Evolutionary conservation across 2,888 invertebrate genomes (phyloP), one percentile per base, ranked within the genome.

Genomic region (Eledona agricola): DNA sequence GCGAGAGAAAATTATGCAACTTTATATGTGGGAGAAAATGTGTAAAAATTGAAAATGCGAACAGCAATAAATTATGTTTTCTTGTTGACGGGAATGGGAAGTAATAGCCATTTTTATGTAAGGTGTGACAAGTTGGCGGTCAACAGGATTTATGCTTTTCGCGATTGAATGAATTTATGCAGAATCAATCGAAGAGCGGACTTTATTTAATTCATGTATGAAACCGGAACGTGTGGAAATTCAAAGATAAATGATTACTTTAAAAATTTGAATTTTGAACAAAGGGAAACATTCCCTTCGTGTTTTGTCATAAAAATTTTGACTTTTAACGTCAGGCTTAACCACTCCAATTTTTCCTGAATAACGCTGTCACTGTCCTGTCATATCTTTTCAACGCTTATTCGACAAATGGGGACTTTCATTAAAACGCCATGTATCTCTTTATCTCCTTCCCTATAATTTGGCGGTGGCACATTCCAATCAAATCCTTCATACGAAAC

Each of bases 231-330:
- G n/a, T 19, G 20, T 19, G 4, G n/a, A n/a, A n/a, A n/a, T 19
- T 5, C 20, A 19, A 19, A 5, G n/a, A 19, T 5, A 19, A 34
- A 45, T 34, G 29, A 22, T 26, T 32, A 45, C 45, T 45, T 45
- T 34, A 13, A 23, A 45, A 45, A 45, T 45, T 34, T 45, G 34
- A 45, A 37, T 37, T 37, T 32, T 32, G 46, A 38, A 51, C 42
- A 34, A 34, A 34, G 26, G 43, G 29, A 35, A 29, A 45, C 38
- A 38, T 31, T 26, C 32, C 45, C 38, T 32, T 29, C 53, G 26
- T 42, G 32, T 42, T 53, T 53, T 47, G 53, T 53, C 47, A 53
- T 35, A 47, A 47, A 53, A 47, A 53, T 53, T 53, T 53, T 53
- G 53, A 53, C 40, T 53, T 47, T 53, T 28, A 40, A 23, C 42